Base-by-base conservation (phyloP, 1,140 invertebrate species). In the Olivierus martensii region DNA sequence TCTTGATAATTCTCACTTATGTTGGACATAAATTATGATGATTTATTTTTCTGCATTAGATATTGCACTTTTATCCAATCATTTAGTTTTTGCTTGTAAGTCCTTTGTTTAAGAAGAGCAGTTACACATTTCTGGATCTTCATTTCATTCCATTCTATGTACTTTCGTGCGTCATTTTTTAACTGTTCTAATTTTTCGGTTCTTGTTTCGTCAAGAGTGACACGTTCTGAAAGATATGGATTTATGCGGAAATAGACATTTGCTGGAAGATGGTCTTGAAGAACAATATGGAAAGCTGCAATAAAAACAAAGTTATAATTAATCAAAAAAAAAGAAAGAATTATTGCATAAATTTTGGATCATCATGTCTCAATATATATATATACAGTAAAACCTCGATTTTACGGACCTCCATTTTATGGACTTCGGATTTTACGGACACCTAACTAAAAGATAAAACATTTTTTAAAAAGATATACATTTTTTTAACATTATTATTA, bases 171-270 rank as follows among this genome's bases (percentile, higher is more conserved):
- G 68, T 77, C 75, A 11, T 63, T 61, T 55, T 68, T 63, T 67
- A 77, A 59, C 52, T 67, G 60, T 38, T 68, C 61, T 35, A 74
- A 59, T 51, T 73, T 73, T 14, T 72, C 78, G 3, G 79, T 75
- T 57, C 82, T 70, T 38, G 82, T 85, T 69, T 94, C 90, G 62
- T 88, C 85, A 72, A 96, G 80, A 3, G 76, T 73, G 19, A 88
- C 73, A 64, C 84, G 79, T 65, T 89, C 82, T 45, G 80, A 82
- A 36, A 94, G 70, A 61, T 89, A 88, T 0, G 91, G 91, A 71
- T 94, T 94, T 66, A 95, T 84, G 9, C 91, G 77, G 64, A 79
- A 94, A 67, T 96, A 96, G 17, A 77, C 75, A 18, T 79, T 72
- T 1, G 78, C 74, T 14, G 84, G 82, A 14, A 95, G 69, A 41